Base-by-base conservation (phyloP, 2,797 vertebrate species). In the Hephaestus fuliginosus region DNA sequence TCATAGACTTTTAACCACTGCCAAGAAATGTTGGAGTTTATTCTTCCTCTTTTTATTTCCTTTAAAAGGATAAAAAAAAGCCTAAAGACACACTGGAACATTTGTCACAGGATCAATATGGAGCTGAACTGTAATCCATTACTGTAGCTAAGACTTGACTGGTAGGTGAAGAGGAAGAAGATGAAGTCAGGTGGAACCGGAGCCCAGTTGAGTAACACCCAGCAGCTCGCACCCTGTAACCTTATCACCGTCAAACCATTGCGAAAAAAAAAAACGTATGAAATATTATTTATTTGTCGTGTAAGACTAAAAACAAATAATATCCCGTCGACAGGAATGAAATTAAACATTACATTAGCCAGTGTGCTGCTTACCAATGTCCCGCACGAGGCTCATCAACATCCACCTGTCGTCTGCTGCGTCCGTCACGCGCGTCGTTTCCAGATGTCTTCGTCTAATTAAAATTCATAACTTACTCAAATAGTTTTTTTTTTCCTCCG, bases 131-230 rank as follows among this genome's bases (percentile, higher is more conserved):
- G 2, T 1, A 14, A 1, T 4, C 44, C n/a, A n/a, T 14, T 3
- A 39, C 36, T 39, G 36, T 8, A 52, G 30, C 14, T 46, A 49
- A 61, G 22, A 25, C 0, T 8, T 12, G 3, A 62, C 22, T 49
- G 1, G 7, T 30, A 39, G 15, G 18, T 28, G 43, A 20, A 5
- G 7, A 74, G 11, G 41, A 44, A 62, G 44, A 8, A 53, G 64
- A 46, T 51, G 17, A 36, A 68, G 64, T 68, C 56, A 66, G 39
- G 70, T 81, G 67, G 58, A 88, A 25, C 83, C 78, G 62, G 77
- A 84, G 66, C 62, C 43, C 25, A 81, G 33, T 14, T 85, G 53
- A 84, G 84, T 86, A 84, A 94, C 70, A 82, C 68, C 88, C 55
- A 33, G 36, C 74, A 89, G 74, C 61, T 92, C 83, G 56, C 72